These are phyloP conservation scores for Microctenopoma stevenorrisi DNA, from an alignment of 2,797 vertebrate genomes.

Conservation along the genomic window DNA sequence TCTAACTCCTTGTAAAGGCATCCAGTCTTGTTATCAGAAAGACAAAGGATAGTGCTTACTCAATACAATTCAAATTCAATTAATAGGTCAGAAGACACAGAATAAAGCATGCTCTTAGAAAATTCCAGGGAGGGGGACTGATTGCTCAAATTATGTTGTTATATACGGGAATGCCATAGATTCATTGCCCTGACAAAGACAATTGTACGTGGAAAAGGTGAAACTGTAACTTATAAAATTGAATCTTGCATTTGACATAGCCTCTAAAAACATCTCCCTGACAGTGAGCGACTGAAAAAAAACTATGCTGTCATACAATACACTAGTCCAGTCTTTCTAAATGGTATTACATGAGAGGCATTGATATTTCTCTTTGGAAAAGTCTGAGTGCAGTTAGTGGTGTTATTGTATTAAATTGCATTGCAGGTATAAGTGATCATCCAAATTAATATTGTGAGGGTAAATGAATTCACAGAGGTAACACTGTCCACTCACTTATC, in stretches of 20 bases:
- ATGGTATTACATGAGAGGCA: no score
- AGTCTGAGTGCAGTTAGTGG: no score
- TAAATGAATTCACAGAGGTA: no score
- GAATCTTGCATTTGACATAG: background rate
- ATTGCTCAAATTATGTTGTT: background rate
- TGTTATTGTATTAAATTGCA: no score
- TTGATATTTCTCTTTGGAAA: no score
- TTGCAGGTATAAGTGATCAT: no score
- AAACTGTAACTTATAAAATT: background rate
- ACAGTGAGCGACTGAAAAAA: background rate
- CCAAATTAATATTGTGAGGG: no score
- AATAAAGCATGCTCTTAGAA: background rate
- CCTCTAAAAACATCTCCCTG: background rate
- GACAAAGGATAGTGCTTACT: slow-evolving; percentile 31
- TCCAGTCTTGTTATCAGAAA: background rate
- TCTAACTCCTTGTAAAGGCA: background rate
- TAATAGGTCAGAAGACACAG: slow-evolving; percentile 42
- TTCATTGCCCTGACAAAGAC: slow-evolving; percentile 7
- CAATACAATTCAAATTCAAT: slow-evolving; percentile 42
- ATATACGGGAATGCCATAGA: background rate
- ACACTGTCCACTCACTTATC: no score
- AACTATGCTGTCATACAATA: no score
- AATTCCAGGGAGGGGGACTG: slow-evolving; percentile 19
- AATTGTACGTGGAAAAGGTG: background rate
- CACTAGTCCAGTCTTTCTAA: no score